Percentiles rank a stretch among this genome's conserved stretches.
These are phyloP conservation scores for Radopholus similis DNA, from an alignment of 1,140 invertebrate genomes.

Conservation along the genomic window DNA sequence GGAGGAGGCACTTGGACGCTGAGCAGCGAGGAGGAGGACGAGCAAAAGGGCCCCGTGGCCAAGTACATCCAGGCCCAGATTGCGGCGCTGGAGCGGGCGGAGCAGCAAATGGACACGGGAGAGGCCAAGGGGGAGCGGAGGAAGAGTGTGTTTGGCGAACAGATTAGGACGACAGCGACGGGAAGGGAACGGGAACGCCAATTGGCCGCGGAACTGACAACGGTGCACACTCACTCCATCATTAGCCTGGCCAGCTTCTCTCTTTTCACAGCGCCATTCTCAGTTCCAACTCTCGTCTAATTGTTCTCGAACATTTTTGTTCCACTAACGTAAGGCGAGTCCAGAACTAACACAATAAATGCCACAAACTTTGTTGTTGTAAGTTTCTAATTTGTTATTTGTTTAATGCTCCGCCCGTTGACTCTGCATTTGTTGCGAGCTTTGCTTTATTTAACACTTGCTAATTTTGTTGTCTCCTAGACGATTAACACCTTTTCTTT, in stretches of 20 bases:
- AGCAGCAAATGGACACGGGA: not conserved
- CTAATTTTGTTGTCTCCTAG: not conserved
- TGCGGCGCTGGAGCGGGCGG: constrained; percentile 3
- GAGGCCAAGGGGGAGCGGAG: not conserved
- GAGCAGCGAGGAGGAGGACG: not conserved
- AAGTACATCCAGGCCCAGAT: constrained; percentile 10
- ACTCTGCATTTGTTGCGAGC: not conserved
- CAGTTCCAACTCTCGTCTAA: not conserved
- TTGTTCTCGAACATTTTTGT: no score
- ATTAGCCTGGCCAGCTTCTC: no score
- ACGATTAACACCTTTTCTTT: not conserved
- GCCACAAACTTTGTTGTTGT: not conserved
- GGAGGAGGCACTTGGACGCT: not conserved
- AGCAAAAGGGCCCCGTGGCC: not conserved
- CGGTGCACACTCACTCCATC: no score
- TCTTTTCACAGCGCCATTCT: no score
- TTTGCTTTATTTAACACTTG: not conserved
- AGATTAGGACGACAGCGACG: constrained; percentile 11
- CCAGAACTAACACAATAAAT: not conserved
- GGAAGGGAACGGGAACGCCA: not conserved
- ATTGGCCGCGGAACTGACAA: not conserved
- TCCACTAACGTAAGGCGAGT: not conserved
- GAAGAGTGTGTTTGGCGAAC: constrained; percentile 10
- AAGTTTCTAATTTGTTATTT: not conserved
- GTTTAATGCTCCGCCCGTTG: not conserved